Evolutionary conservation across 35 echinoderm and acorn worm species (phyloP).

Genomic region (Hemicentrotus pulcherrimus): DNA sequence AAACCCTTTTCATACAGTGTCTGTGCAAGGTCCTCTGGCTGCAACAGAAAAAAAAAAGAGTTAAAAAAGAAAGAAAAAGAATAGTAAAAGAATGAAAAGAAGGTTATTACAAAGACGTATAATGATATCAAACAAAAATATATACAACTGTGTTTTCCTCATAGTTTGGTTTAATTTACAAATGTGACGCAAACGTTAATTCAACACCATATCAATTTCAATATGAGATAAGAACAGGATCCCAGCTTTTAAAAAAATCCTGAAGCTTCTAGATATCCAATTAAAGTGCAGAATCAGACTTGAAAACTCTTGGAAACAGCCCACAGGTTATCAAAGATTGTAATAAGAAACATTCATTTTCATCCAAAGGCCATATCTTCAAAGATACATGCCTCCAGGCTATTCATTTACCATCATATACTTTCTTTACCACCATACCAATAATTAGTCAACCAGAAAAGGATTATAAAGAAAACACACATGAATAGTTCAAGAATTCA

Average conservation of each 20-base stretch:
- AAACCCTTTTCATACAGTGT: slow-evolving; percentile 75
- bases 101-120: background rate
- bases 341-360: too few species aligned
- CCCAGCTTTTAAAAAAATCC: background rate
- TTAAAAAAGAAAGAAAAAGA: background rate
- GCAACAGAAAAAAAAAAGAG: slow-evolving; percentile 46
- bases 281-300: too few species aligned
- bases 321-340: too few species aligned
- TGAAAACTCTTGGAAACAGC: too few species aligned
- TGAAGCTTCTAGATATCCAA: too few species aligned
- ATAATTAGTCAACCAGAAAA: background rate
- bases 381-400: too few species aligned
- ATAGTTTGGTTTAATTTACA: background rate
- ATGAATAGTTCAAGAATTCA: background rate
- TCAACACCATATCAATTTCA: background rate
- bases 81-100: background rate
- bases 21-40: slow-evolving; percentile 77
- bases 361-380: too few species aligned
- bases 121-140: background rate
- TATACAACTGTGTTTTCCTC: background rate
- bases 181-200: background rate
- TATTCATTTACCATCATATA: too few species aligned
- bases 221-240: background rate
- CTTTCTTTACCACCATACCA: background rate
- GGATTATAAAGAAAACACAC: background rate